These are phyloP conservation scores for Orbicella faveolata DNA, from an alignment of 64 coral and sea anemone species.

Conservation along the genomic window DNA sequence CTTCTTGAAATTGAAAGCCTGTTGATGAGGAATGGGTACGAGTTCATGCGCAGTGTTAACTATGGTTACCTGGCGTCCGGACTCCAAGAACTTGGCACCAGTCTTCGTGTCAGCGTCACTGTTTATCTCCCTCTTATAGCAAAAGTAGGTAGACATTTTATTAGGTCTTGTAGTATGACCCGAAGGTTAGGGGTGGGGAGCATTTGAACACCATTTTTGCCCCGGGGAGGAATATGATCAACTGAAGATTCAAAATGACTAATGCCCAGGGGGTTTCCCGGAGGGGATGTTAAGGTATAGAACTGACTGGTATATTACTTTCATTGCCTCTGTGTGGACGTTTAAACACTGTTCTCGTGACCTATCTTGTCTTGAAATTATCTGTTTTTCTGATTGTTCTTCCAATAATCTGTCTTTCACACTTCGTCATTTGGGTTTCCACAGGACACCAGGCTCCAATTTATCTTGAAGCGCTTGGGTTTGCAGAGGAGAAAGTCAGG, in stretches of 20 bases:
- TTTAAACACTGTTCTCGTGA: not conserved
- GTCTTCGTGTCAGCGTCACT: slow-evolving; percentile 39
- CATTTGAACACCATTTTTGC: too few relatives aligned
- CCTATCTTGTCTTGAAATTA: not conserved
- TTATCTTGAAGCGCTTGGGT: not conserved
- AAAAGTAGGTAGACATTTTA: not conserved
- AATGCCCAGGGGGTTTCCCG: too few relatives aligned
- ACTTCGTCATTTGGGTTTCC: not conserved
- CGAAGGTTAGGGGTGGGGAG: too few relatives aligned
- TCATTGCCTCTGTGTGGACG: not conserved
- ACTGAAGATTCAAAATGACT: too few relatives aligned
- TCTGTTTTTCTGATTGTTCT: not conserved
- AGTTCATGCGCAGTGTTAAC: not conserved
- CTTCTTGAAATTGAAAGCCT: not conserved
- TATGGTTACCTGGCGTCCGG: slow-evolving; percentile 47
- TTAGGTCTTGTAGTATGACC: not conserved
- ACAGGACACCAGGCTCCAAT: not conserved
- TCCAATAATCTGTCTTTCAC: not conserved
- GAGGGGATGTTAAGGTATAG: too few relatives aligned
- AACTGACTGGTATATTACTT: too few relatives aligned
- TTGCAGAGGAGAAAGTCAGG: not conserved
- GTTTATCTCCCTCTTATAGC: slow-evolving; percentile 23
- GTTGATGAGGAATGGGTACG: slow-evolving; percentile 6
- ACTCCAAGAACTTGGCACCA: slow-evolving; percentile 36
- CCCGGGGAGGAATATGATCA: too few relatives aligned